These are phyloP conservation scores for Carlito syrichta DNA, from an alignment of 2,113 vertebrate genomes.

Conservation along the genomic window DNA sequence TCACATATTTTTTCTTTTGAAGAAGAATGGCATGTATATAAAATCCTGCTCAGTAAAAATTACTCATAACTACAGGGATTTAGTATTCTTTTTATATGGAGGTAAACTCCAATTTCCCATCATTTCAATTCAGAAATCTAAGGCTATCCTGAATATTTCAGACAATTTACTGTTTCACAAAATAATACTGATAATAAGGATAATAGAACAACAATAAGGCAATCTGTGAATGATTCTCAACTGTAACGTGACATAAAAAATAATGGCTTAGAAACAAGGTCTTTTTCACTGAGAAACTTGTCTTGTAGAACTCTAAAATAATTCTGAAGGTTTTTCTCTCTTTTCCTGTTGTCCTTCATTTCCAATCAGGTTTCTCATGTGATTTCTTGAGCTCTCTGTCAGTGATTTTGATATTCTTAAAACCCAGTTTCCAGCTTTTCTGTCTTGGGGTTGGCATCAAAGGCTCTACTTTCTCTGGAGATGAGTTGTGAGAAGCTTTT, in stretches of 20 bases:
- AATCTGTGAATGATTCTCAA: constrained; percentile 59
- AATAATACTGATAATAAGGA: background rate
- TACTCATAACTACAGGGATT: background rate
- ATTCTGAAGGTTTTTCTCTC: constrained; percentile 13
- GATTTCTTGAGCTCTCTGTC: background rate
- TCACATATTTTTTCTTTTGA: constrained; percentile 30
- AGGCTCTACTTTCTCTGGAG: background rate
- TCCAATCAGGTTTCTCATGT: no score
- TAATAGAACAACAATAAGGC: background rate
- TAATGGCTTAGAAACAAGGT: constrained; percentile 48
- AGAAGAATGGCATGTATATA: background rate
- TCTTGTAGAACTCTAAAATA: constrained; percentile 29
- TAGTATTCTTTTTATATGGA: constrained; percentile 15
- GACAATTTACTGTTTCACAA: constrained; percentile 46
- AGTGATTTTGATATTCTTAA: background rate
- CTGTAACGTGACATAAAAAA: constrained; percentile 52
- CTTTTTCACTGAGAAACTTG: constrained; percentile 52
- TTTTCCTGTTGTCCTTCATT: background rate
- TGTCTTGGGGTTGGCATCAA: background rate
- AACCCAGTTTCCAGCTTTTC: background rate
- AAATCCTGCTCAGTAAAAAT: background rate
- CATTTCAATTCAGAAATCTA: constrained; percentile 52
- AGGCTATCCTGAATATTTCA: background rate
- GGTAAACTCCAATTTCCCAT: constrained; percentile 44
- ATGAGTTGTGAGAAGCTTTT: background rate